Conservation (phyloP, 2,888 invertebrate species). For the Hydrotaea diabolus region DNA sequence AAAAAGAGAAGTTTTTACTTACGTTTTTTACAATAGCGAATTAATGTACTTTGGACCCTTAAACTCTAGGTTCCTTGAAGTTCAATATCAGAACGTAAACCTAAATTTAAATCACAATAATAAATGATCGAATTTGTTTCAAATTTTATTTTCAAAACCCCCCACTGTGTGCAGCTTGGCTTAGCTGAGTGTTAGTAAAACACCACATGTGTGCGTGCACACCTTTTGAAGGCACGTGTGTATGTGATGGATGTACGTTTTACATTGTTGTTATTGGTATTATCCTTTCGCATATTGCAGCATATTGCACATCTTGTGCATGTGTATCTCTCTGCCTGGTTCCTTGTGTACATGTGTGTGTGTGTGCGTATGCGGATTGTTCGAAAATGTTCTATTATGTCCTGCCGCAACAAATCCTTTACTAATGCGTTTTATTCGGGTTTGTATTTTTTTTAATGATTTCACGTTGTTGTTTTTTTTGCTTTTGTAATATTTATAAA, state of each 20-base stretch:
- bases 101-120: too few species aligned
- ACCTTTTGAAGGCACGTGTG: background rate
- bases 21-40: too few species aligned
- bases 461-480: constrained; percentile 21
- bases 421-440: constrained; percentile 57
- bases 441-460: constrained; percentile 14
- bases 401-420: constrained; percentile 69
- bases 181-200: background rate
- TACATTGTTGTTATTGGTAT: background rate
- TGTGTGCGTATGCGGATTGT: constrained; percentile 15
- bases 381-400: constrained; percentile 41
- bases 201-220: background rate
- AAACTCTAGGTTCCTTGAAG: too few species aligned
- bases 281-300: background rate
- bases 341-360: background rate
- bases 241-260: background rate
- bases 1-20: too few species aligned
- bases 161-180: constrained; percentile 1
- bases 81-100: too few species aligned
- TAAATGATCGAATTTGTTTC: too few species aligned
- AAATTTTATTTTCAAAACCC: too few species aligned
- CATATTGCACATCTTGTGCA: constrained; percentile 19
- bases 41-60: too few species aligned
- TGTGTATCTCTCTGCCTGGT: background rate
- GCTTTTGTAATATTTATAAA: constrained; percentile 34